These are phyloP conservation scores for Neoaliturus tenellus DNA, from an alignment of 2,888 invertebrate species.

Conservation along the genomic window DNA sequence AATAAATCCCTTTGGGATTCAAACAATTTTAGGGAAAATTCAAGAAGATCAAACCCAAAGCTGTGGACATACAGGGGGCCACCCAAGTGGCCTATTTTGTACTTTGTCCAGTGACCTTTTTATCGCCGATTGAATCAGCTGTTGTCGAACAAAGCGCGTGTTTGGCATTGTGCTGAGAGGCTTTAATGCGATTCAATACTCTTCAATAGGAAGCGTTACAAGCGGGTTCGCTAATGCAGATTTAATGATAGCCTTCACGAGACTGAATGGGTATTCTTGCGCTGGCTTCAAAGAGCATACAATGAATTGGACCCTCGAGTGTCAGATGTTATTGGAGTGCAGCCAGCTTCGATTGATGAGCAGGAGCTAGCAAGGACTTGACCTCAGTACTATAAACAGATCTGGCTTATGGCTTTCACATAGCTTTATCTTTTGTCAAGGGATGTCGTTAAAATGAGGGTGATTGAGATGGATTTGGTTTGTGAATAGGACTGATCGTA, in stretches of 20 bases:
- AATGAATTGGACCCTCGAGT: not conserved
- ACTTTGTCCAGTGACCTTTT: not conserved
- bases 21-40: no score
- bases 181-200: not conserved
- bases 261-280: not conserved
- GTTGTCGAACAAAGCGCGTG: slow-evolving; percentile 19
- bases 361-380: no score
- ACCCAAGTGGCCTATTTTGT: not conserved
- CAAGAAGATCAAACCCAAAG: no score
- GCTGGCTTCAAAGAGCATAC: not conserved
- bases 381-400: no score
- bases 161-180: slow-evolving; percentile 13
- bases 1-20: no score
- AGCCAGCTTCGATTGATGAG: no score
- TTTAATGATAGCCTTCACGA: slow-evolving; percentile 11
- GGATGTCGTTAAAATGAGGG: no score
- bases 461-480: no score
- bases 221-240: slow-evolving; percentile 20
- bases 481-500: no score
- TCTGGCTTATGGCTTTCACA: no score
- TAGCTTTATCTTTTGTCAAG: no score
- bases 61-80: not conserved
- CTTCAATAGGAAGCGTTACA: slow-evolving; percentile 26
- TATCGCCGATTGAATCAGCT: slow-evolving; percentile 7
- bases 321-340: no score